A percentile compares a stretch with the other conserved stretches of the same genome.
phyloP scores from a whole-genome alignment of 1,140 invertebrate species.

The Homalodisca vitripennis region DNA sequence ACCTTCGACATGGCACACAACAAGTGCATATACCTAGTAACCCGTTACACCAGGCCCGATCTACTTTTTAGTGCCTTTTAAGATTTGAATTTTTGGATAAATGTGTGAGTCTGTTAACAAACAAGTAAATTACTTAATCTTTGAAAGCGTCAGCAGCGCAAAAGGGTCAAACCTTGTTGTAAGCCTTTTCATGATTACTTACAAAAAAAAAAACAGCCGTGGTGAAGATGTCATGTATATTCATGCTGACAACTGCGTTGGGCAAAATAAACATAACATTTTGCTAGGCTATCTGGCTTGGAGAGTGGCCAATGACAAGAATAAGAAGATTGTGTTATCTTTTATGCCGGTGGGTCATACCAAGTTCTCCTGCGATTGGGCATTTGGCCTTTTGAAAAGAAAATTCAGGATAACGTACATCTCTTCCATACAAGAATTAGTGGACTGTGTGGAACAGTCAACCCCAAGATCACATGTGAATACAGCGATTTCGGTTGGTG shows the following conservation, averaged over 20 bases:
- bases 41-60: slow-evolving; percentile 34
- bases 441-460: slow-evolving; percentile 19
- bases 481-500: slow-evolving; percentile 1
- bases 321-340: slow-evolving; percentile 21
- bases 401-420: slow-evolving; percentile 22
- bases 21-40: slow-evolving; percentile 31
- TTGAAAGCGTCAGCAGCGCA: slow-evolving; percentile 20
- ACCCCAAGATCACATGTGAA: slow-evolving; percentile 30
- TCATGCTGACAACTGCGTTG: slow-evolving; percentile 37
- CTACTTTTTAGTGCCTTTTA: slow-evolving; percentile 36
- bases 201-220: slow-evolving; percentile 27
- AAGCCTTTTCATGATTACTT: slow-evolving; percentile 31
- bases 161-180: slow-evolving; percentile 35
- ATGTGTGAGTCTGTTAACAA: slow-evolving; percentile 33
- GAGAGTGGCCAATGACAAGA: slow-evolving; percentile 12
- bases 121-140: slow-evolving; percentile 34
- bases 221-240: slow-evolving; percentile 29
- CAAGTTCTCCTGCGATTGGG: slow-evolving; percentile 33
- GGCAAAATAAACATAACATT: slow-evolving; percentile 37
- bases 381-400: slow-evolving; percentile 30
- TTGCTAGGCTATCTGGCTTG: slow-evolving; percentile 22
- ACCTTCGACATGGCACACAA: slow-evolving; percentile 32
- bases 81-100: slow-evolving; percentile 33
- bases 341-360: slow-evolving; percentile 31
- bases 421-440: slow-evolving; percentile 29